Conservation (phyloP, 2,888 invertebrate genomes). For the Machimus atricapillus region DNA sequence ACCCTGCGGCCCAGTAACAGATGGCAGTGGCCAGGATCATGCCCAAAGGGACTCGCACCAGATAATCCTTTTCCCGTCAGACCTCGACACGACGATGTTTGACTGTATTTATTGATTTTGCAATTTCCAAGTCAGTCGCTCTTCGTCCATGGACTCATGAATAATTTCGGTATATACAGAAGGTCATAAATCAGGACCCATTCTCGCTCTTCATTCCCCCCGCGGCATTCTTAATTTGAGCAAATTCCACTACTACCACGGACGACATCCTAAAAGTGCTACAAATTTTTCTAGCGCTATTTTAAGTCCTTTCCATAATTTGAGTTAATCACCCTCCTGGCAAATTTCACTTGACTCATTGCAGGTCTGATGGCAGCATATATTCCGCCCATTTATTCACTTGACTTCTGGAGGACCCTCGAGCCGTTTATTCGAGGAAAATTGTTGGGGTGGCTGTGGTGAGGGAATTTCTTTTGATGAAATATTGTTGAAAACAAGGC, state of each 20-base stretch:
- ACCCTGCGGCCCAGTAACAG: constrained; percentile 16
- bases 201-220: background rate
- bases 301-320: constrained; percentile 27
- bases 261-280: background rate
- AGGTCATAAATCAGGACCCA: background rate
- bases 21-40: background rate
- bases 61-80: background rate
- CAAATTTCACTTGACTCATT: constrained; percentile 36
- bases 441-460: background rate
- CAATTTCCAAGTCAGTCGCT: background rate
- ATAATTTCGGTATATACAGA: background rate
- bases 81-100: background rate
- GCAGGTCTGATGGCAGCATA: constrained; percentile 27
- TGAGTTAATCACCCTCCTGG: constrained; percentile 20
- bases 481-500: constrained; percentile 29
- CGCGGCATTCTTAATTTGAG: background rate
- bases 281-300: background rate
- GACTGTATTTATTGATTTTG: constrained; percentile 26
- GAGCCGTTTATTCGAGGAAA: background rate
- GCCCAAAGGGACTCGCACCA: background rate
- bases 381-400: constrained; percentile 27
- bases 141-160: background rate
- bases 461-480: constrained; percentile 17
- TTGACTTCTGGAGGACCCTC: background rate
- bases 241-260: background rate